phyloP scores from a whole-genome alignment of 2,113 vertebrate genomes.

The Suncus etruscus region DNA sequence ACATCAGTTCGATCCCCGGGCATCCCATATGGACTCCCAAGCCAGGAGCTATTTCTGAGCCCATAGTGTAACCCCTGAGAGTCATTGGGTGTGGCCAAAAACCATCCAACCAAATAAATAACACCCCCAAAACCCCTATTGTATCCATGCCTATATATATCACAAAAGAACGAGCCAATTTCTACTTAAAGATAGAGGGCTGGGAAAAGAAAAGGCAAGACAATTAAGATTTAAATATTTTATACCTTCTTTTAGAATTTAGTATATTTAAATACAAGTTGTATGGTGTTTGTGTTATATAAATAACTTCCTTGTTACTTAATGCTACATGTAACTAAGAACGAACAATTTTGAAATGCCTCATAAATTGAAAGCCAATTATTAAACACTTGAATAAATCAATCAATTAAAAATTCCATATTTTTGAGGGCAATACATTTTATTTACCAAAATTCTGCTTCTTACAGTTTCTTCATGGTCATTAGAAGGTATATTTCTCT shows the following conservation, averaged over 20 bases:
- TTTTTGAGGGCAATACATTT: slow-evolving; percentile 24
- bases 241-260: neutral
- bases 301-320: neutral
- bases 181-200: neutral
- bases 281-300: neutral
- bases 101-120: too few relatives aligned
- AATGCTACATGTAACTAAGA: neutral
- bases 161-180: neutral
- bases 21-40: too few relatives aligned
- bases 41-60: too few relatives aligned
- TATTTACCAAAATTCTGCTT: slow-evolving; percentile 18
- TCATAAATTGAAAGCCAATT: neutral
- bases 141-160: neutral
- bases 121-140: too few relatives aligned
- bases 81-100: too few relatives aligned
- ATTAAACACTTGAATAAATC: neutral
- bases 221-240: slow-evolving; percentile 20
- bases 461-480: neutral
- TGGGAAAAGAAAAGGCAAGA: neutral
- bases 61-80: too few relatives aligned
- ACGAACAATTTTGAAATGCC: neutral
- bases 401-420: slow-evolving; percentile 1
- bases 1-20: too few relatives aligned
- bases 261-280: neutral
- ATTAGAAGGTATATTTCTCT: neutral